A percentile compares a stretch with the other conserved stretches of the same genome.
These are phyloP conservation scores for Phainopepla nitens DNA, from an alignment of 2,113 vertebrate genomes.

Conservation along the genomic window DNA sequence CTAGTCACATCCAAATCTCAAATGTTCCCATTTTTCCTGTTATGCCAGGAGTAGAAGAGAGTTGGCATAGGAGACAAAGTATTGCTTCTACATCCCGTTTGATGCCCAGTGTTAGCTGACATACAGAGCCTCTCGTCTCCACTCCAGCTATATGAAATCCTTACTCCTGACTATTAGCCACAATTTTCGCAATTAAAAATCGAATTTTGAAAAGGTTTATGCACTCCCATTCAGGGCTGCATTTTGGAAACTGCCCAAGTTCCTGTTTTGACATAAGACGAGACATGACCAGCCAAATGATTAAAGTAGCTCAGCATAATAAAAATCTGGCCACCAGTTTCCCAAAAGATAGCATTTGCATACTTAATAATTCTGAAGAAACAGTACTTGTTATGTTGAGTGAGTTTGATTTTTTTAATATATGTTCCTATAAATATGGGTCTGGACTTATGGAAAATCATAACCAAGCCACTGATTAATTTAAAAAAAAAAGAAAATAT, in stretches of 20 bases:
- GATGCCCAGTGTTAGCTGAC: not conserved
- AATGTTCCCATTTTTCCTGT: not conserved
- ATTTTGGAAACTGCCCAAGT: not conserved
- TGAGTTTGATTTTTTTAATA: not conserved
- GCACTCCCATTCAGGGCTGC: fast-evolving
- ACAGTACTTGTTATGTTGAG: not conserved
- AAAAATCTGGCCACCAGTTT: not conserved
- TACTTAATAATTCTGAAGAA: not conserved
- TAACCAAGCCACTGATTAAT: not conserved
- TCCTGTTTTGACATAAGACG: not conserved
- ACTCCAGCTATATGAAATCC: not conserved
- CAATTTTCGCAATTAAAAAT: not conserved
- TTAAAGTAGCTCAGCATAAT: not conserved
- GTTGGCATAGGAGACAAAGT: not conserved
- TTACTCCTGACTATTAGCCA: not conserved
- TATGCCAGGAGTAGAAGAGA: not conserved
- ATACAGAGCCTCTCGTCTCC: not conserved
- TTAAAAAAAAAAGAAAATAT: not conserved
- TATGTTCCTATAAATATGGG: not conserved
- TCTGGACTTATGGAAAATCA: not conserved
- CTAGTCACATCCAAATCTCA: not conserved
- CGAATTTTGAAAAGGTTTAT: not conserved
- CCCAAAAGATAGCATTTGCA: not conserved
- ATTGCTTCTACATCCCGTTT: not conserved
- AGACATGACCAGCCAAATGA: not conserved